Evolutionary conservation across 2,797 vertebrate genomes (phyloP), one percentile per base, ranked within the genome.

Genomic region (Enteromius mattozi): DNA sequence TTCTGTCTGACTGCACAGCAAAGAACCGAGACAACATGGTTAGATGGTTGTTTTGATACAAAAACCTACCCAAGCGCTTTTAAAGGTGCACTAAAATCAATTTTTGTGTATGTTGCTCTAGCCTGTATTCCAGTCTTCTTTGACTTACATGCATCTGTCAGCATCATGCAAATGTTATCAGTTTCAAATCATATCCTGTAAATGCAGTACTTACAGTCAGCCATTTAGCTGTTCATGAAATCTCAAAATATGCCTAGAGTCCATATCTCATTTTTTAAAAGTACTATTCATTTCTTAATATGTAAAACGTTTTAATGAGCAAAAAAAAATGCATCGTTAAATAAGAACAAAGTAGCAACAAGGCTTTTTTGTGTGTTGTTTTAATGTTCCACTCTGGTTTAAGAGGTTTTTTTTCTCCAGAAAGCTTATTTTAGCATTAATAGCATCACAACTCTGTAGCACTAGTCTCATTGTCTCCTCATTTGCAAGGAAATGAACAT

Each of bases 401-500:
- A 80, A 65, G 16, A n/a, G 6, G 0, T 49, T 37, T n/a, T 27
- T 86, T 61, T 61, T 49, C 42, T 72, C 65, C 9, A 65, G 42
- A 83, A 74, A 63, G 35, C 24, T 81, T 33, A 70, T 82, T 17
- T 69, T 81, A 68, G 56, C 66, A 74, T 68, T 69, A 59, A 69
- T 85, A 76, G 51, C 30, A 61, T 79, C 33, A 63, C 47, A 45
- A 69, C 71, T 74, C 30, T 78, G 10, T 68, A 33, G 68, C 37
- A 17, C 19, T 49, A 42, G 54, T 70, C 49, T 77, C 13, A 54
- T 35, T 45, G 13, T 66, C 75, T 69, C 80, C 42, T 80, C 70
- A 83, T 87, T 85, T 80, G 14, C 80, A 75, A 75, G n/a, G 21
- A 82, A 85, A 80, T 70, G 4, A 71, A 83, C 86, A 63, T 17